Conservation (phyloP, 2,888 invertebrate genomes). For the Latheticus oryzae region DNA sequence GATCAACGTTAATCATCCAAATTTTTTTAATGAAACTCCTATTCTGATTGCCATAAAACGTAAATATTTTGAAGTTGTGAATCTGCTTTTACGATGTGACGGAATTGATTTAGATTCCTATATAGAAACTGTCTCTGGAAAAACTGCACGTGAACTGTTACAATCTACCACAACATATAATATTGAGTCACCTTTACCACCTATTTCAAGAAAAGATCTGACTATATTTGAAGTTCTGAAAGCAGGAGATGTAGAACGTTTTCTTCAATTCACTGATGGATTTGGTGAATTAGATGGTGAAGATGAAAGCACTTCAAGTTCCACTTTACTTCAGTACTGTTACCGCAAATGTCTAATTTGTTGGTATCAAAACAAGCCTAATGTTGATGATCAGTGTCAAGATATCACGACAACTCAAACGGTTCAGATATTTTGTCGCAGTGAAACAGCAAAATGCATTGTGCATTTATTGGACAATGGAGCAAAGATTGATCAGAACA, state of each 20-base stretch:
- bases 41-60: conserved; percentile 50
- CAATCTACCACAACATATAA: conserved; percentile 41
- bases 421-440: conserved; percentile 46
- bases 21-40: conserved; percentile 53
- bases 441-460: conserved; percentile 47
- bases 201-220: conserved; percentile 32
- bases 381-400: conserved; percentile 22
- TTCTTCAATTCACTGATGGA: conserved; percentile 46
- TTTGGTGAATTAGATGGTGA: conserved; percentile 48
- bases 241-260: conserved; percentile 47
- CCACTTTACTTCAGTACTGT: conserved; percentile 52
- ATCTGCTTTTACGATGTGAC: conserved; percentile 39
- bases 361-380: conserved; percentile 37
- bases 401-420: conserved; percentile 47
- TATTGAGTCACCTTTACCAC: neutral
- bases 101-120: conserved; percentile 48
- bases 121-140: conserved; percentile 37
- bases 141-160: conserved; percentile 45
- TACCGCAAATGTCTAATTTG: conserved; percentile 49
- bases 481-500: conserved; percentile 43
- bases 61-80: conserved; percentile 42
- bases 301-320: conserved; percentile 39
- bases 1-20: conserved; percentile 51
- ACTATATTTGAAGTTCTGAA: conserved; percentile 48
- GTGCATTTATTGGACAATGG: conserved; percentile 49